Evolutionary conservation across 2,113 vertebrate species (phyloP).

Genomic region (Etheostoma spectabile): DNA sequence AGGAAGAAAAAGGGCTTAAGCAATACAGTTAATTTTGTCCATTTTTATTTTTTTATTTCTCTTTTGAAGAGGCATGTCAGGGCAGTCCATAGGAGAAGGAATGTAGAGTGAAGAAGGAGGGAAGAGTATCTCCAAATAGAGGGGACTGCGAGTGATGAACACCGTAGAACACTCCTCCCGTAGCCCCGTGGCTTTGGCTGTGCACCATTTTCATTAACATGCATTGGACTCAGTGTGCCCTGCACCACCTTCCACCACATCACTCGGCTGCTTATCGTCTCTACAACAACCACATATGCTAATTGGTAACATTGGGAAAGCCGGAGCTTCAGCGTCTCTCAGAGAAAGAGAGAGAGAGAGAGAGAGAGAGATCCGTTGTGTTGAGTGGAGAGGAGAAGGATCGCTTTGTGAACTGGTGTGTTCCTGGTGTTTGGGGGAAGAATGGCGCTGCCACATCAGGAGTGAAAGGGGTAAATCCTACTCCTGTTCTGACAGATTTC

Average conservation of each 20-base stretch:
- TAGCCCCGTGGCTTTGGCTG: conserved; percentile 19
- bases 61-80: not conserved
- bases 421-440: too few species aligned
- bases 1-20: conserved; percentile 4
- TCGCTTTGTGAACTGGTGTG: too few species aligned
- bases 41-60: not conserved
- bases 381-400: too few species aligned
- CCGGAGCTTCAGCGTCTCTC: not conserved
- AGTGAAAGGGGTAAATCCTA: too few species aligned
- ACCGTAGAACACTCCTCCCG: conserved; percentile 4
- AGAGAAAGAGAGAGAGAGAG: too few species aligned
- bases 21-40: not conserved
- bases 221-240: conserved; percentile 68
- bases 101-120: conserved; percentile 5
- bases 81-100: conserved; percentile 5
- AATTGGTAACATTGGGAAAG: conserved; percentile 52
- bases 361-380: too few species aligned
- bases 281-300: conserved; percentile 73
- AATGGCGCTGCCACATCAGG: too few species aligned
- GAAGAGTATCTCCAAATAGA: not conserved
- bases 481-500: too few species aligned
- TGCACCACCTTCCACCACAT: conserved; percentile 51
- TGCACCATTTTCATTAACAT: conserved; percentile 79
- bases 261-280: conserved; percentile 72
- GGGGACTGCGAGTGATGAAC: conserved; percentile 19